These are phyloP conservation scores for Polia nebulosa DNA, from an alignment of 2,888 invertebrate species.

Conservation along the genomic window DNA sequence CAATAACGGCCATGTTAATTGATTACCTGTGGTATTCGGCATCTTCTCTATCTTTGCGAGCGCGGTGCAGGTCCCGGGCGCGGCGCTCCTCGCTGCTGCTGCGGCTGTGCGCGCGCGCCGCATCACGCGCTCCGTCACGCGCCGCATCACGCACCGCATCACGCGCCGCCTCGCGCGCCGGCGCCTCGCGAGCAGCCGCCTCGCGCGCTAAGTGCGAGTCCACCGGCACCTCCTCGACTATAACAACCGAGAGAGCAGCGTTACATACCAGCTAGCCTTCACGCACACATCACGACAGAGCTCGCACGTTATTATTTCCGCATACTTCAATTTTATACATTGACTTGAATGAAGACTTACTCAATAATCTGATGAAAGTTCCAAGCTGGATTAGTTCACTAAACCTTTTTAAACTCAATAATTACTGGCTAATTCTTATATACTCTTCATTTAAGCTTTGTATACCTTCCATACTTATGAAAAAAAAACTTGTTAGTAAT, in stretches of 20 bases:
- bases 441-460: background rate
- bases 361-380: slow-evolving; percentile 35
- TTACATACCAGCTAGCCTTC: slow-evolving; percentile 14
- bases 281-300: background rate
- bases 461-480: background rate
- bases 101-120: slow-evolving; percentile 70
- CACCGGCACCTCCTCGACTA: slow-evolving; percentile 89
- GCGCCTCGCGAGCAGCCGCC: slow-evolving; percentile 57
- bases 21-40: slow-evolving; percentile 66
- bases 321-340: slow-evolving; percentile 5
- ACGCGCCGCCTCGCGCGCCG: slow-evolving; percentile 9
- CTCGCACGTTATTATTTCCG: background rate
- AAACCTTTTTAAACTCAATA: slow-evolving; percentile 8
- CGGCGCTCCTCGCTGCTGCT: slow-evolving; percentile 76
- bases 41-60: slow-evolving; percentile 57
- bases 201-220: slow-evolving; percentile 81
- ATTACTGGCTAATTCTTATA: no score
- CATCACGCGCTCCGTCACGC: background rate
- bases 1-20: background rate
- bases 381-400: slow-evolving; percentile 21
- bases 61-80: slow-evolving; percentile 67
- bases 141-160: slow-evolving; percentile 58
- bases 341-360: slow-evolving; percentile 39
- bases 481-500: background rate
- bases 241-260: slow-evolving; percentile 74